These are phyloP conservation scores for Hydrolagus affinis DNA, from an alignment of 2,113 vertebrate genomes.

Conservation along the genomic window DNA sequence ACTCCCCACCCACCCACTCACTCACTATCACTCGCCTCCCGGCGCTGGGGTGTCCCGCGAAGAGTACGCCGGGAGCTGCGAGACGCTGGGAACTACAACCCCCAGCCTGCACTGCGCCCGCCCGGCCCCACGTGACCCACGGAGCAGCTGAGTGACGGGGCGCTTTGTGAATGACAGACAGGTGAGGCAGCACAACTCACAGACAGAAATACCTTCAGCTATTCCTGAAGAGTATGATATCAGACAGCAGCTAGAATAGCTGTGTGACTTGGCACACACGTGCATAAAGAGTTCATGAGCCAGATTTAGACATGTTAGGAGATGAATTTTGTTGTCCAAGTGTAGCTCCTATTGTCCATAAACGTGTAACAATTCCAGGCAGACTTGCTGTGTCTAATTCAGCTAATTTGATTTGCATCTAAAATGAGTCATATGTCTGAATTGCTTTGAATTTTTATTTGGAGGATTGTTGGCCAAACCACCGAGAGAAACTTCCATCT, in stretches of 20 bases:
- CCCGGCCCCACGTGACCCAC: neutral
- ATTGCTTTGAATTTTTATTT: neutral
- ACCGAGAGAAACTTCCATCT: too few species aligned
- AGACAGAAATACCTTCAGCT: constrained; percentile 18
- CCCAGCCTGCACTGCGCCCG: neutral
- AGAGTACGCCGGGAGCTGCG: neutral
- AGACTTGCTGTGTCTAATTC: too few species aligned
- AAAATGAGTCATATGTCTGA: neutral
- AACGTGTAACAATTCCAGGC: neutral
- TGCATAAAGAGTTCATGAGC: neutral
- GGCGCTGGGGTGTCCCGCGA: too few species aligned
- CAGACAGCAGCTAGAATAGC: neutral
- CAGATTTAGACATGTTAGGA: neutral
- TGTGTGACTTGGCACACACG: neutral
- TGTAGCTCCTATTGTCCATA: neutral
- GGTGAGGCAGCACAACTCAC: neutral
- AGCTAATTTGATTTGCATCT: neutral
- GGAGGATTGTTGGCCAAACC: too few species aligned
- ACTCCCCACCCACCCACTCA: too few species aligned
- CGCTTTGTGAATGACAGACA: too few species aligned
- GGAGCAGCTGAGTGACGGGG: too few species aligned
- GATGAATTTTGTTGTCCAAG: neutral
- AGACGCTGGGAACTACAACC: neutral
- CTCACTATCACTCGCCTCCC: too few species aligned
- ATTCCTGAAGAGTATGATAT: constrained; percentile 25